Percentiles rank a stretch among this genome's conserved stretches.
These are phyloP conservation scores for Adoxophyes honmai DNA, from an alignment of 1,140 invertebrate species.

Conservation along the genomic window DNA sequence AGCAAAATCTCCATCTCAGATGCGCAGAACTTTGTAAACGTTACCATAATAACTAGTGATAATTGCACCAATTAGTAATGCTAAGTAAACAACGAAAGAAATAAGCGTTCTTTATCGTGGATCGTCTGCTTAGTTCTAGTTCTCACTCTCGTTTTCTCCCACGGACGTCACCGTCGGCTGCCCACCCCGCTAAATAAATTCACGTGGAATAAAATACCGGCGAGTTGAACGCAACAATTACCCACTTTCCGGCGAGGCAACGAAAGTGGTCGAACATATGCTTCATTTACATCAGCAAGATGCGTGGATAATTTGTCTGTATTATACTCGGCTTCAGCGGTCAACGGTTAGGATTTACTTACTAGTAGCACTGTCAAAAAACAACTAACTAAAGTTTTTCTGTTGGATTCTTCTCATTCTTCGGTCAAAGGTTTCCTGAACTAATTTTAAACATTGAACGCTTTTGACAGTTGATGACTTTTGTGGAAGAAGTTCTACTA, in stretches of 20 bases:
- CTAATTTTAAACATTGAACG: too few species aligned
- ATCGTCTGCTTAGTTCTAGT: background rate
- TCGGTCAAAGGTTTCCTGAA: too few species aligned
- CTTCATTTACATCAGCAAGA: conserved; percentile 16
- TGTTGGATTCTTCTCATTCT: too few species aligned
- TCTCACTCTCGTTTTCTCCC: conserved; percentile 52
- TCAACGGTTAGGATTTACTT: background rate
- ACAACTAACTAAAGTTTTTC: too few species aligned
- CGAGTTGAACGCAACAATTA: conserved; percentile 38
- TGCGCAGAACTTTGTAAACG: background rate
- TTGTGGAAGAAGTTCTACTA: too few species aligned
- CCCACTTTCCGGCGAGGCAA: conserved; percentile 44
- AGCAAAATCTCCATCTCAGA: too few species aligned
- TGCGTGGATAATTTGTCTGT: conserved; percentile 3
- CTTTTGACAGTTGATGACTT: too few species aligned
- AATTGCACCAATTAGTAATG: background rate
- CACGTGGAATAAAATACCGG: conserved; percentile 29
- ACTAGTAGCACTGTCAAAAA: too few species aligned
- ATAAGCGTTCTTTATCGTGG: background rate
- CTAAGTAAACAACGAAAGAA: conserved; percentile 4
- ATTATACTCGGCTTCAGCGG: background rate
- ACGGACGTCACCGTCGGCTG: conserved; percentile 49
- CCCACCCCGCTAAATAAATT: conserved; percentile 38
- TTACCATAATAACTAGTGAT: background rate
- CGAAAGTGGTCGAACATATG: conserved; percentile 40